Percentiles rank a stretch among this genome's conserved stretches.
phyloP scores from a whole-genome alignment of 2,113 vertebrate species.

The Pollachius pollachius region DNA sequence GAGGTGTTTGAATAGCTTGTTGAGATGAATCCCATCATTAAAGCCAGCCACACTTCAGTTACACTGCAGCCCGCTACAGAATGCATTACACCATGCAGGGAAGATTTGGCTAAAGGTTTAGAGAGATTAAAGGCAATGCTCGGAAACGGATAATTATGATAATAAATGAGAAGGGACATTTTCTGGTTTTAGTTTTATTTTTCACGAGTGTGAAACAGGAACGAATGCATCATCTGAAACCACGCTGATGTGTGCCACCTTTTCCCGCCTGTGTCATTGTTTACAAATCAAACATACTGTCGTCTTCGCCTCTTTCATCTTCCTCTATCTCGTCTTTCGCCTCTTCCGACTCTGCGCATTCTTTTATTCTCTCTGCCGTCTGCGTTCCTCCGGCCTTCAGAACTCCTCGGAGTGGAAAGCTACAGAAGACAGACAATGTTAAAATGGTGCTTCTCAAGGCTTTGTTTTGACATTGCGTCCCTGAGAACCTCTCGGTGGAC shows the following conservation, averaged over 20 bases:
- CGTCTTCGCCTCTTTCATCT: constrained; percentile 4
- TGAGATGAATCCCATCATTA: too few relatives aligned
- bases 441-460: not conserved
- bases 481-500: too few relatives aligned
- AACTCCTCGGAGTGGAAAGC: constrained; percentile 62
- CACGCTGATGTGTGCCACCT: constrained; percentile 2
- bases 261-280: not conserved
- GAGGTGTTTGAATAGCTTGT: too few relatives aligned
- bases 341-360: not conserved
- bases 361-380: not conserved
- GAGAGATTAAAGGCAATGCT: too few relatives aligned
- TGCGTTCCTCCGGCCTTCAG: constrained; percentile 21
- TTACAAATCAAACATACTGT: not conserved
- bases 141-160: too few relatives aligned
- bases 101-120: too few relatives aligned
- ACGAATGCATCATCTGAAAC: constrained; percentile 12
- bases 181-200: constrained; percentile 25
- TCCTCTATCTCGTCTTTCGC: not conserved
- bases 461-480: too few relatives aligned
- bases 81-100: too few relatives aligned
- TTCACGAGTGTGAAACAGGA: constrained; percentile 11
- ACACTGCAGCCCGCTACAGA: too few relatives aligned
- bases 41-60: too few relatives aligned
- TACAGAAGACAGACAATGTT: constrained; percentile 19
- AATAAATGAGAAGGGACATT: too few relatives aligned